A percentile compares a stretch with the other conserved stretches of the same genome.
phyloP scores from a whole-genome alignment of 2,888 invertebrate genomes.

The Rhagonycha fulva region DNA sequence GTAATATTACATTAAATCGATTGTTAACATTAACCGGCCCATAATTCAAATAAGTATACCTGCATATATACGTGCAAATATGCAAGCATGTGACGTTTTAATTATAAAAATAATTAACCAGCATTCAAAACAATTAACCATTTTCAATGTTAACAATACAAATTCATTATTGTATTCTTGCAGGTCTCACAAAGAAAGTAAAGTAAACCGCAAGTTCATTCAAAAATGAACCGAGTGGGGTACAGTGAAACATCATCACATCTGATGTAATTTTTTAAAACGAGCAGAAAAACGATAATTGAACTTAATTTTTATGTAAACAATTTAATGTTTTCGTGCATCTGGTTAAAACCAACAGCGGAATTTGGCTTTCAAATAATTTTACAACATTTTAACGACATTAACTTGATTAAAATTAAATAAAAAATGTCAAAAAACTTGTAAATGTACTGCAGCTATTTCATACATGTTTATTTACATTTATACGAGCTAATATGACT shows the following conservation, averaged over 20 bases:
- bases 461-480: not conserved
- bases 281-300: not conserved
- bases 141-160: not conserved
- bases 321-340: not conserved
- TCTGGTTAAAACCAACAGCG: not conserved
- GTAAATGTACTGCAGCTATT: not conserved
- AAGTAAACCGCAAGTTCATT: not conserved
- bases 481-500: not conserved
- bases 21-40: not conserved
- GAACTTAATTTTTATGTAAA: not conserved
- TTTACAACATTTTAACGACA: not conserved
- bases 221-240: not conserved
- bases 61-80: not conserved
- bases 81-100: not conserved
- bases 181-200: not conserved
- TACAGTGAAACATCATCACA: not conserved
- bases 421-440: not conserved
- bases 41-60: not conserved
- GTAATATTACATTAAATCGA: not conserved
- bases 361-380: not conserved
- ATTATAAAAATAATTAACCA: not conserved
- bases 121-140: not conserved
- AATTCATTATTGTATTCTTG: not conserved
- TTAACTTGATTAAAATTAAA: constrained; percentile 1
- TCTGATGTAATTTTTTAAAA: not conserved